Evolutionary conservation across 1,140 invertebrate genomes (phyloP).

Genomic region (Drosophila guanche): DNA sequence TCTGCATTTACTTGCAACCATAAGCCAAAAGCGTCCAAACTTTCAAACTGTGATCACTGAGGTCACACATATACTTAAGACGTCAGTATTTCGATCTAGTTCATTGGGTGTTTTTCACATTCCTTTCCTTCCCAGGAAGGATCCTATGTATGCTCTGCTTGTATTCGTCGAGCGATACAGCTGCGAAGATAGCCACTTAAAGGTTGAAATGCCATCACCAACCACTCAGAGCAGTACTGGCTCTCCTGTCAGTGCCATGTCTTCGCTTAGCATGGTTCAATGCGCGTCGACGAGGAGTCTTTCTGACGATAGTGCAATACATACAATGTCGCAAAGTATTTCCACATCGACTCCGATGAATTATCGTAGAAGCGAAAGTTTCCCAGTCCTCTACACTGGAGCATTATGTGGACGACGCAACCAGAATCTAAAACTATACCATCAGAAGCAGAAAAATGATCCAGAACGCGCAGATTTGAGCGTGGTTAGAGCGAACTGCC

Average conservation of each 20-base stretch:
- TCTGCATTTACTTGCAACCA: slow-evolving; percentile 51
- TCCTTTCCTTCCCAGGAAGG: slow-evolving; percentile 43
- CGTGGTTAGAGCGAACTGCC: slow-evolving; percentile 34
- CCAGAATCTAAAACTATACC: background rate
- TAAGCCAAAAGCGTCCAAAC: slow-evolving; percentile 69
- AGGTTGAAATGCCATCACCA: background rate
- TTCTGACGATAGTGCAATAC: slow-evolving; percentile 17
- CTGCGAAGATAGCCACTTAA: slow-evolving; percentile 2
- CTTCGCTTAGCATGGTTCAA: background rate
- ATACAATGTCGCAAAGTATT: slow-evolving; percentile 32
- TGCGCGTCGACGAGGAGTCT: background rate
- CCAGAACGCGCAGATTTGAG: slow-evolving; percentile 48
- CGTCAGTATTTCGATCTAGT: slow-evolving; percentile 33
- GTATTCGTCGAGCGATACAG: slow-evolving; percentile 64
- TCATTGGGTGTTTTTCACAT: background rate
- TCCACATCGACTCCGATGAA: slow-evolving; percentile 68
- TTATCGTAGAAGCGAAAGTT: slow-evolving; percentile 20
- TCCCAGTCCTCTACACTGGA: too few relatives aligned
- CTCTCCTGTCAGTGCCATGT: background rate
- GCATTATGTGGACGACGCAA: slow-evolving; percentile 6
- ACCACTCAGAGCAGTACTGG: background rate
- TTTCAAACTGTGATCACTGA: slow-evolving; percentile 48
- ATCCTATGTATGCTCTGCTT: slow-evolving; percentile 73
- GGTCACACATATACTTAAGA: slow-evolving; percentile 39
- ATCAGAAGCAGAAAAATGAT: slow-evolving; percentile 6